Evolutionary conservation across 2,113 vertebrate species (phyloP), one percentile per base, ranked within the genome.

Genomic region (Phalacrocorax brasilianus): DNA sequence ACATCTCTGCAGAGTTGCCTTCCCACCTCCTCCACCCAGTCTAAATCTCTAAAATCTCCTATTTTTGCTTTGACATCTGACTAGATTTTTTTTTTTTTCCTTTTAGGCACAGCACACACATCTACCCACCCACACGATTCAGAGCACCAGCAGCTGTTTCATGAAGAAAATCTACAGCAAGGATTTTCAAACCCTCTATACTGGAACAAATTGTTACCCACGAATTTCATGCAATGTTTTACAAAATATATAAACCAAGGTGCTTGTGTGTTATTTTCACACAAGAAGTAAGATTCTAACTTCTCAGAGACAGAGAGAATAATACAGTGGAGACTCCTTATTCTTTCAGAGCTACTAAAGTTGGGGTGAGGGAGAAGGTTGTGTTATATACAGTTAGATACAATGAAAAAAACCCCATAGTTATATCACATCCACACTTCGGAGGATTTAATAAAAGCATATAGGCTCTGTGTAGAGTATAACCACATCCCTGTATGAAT

Each of bases 1-100:
- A 92, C 95, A 95, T 95, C 88, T 94, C 82, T 79, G 55, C 73
- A 79, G 77, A 89, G 77, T 18, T 91, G 73, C 89, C 77, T 95
- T 95, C 91, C 93, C 89, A 93, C 91, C 74, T 95, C 95, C 81
- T 94, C 94, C 89, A 91, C 62, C 79, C 85, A 88, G 91, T 75
- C 94, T 88, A 94, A 96, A 96, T 83, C 92, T 97, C 91, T 33
- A 71, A 91, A 96, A 91, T 91, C 67, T 94, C 94, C 96, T 95
- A 88, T 95, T 94, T 97, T 93, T 97, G 93, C 96, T 97, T 96
- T 96, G 96, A 97, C 94, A 96, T 95, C 95, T 96, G 93, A 95
- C 87, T 91, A 84, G 74, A 88, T 2, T 58, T 84, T 89, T 95
- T 38, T 95, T 38, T 38, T 91, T 91, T 89, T 73, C 82, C 74